Conservation (phyloP, 2,888 invertebrate genomes). For the Acleris literana region DNA sequence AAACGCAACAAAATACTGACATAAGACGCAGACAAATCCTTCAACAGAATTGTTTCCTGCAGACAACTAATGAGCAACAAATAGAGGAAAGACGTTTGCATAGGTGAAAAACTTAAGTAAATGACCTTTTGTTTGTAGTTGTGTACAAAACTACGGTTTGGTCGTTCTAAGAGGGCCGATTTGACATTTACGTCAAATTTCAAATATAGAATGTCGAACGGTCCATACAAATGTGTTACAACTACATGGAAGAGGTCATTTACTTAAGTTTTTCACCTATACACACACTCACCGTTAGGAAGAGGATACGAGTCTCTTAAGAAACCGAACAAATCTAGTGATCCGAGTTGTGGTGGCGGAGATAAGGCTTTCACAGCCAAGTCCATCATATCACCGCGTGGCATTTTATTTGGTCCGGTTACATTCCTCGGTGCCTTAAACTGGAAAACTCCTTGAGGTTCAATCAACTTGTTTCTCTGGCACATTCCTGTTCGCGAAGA, state of each 20-base stretch:
- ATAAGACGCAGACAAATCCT: too few relatives aligned
- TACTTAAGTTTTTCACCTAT: too few relatives aligned
- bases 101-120: too few relatives aligned
- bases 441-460: constrained; percentile 29
- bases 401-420: constrained; percentile 27
- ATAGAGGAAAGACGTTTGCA: constrained; percentile 1
- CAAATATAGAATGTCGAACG: too few relatives aligned
- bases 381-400: constrained; percentile 36
- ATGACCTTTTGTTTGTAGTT: too few relatives aligned
- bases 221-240: too few relatives aligned
- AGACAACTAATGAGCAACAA: background rate
- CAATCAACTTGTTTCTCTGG: constrained; percentile 24
- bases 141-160: too few relatives aligned
- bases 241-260: too few relatives aligned
- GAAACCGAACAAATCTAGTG: constrained; percentile 36
- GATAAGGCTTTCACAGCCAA: constrained; percentile 28
- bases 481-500: constrained; percentile 19
- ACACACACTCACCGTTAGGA: constrained; percentile 37
- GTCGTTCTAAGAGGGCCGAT: too few relatives aligned
- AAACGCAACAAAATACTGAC: too few relatives aligned
- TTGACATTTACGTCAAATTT: too few relatives aligned
- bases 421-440: constrained; percentile 24
- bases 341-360: constrained; percentile 7
- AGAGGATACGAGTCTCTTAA: constrained; percentile 37
- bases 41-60: background rate